Evolutionary conservation across 2,888 invertebrate species (phyloP), one percentile per base, ranked within the genome.

Genomic region (Theretra japonica): DNA sequence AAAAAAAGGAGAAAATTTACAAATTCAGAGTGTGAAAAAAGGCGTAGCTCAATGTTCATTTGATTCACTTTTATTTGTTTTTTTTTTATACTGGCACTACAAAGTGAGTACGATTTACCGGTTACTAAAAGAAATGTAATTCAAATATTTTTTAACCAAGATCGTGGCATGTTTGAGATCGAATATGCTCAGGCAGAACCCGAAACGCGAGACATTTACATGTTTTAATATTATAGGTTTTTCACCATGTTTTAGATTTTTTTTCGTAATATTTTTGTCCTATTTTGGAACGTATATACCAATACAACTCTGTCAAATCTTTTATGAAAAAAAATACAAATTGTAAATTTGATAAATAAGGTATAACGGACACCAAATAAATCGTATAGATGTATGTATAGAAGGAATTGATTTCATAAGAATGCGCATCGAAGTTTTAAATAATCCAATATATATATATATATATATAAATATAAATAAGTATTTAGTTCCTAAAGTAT

Each of bases 401-500:
- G 41, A 65, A 48, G 65, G 65, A 65, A 65, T 65, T 65, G 48
- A 65, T 65, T 65, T 65, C 41, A 23, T 65, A 65, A 65, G 17
- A 65, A 62, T 48, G 17, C 48, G 65, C 65, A 65, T 65, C 65
- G 65, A 65, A 65, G 48, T 65, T 48, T 65, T 65, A 65, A 21
- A 21, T 33, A 62, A 41, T 48, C 65, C 21, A 65, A 65, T 48
- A 53, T 6, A n/a, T 65, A 65, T 48, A 65, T 48, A 53, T 6
- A n/a, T 65, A 65, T 48, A n/a, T n/a, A 62, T 62, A 41, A n/a
- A 33, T 33, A 41, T 33, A 62, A 30, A 19, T 30, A 58, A 58
- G 30, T 65, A 65, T 65, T 65, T 65, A 65, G 65, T 65, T 65
- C 65, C 65, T 65, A 65, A 65, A 48, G 48, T 23, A 65, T 23